Percentiles rank a stretch among this genome's conserved stretches.
phyloP scores from a whole-genome alignment of 1,140 invertebrate genomes.

The Drosophila sulfurigaster region DNA sequence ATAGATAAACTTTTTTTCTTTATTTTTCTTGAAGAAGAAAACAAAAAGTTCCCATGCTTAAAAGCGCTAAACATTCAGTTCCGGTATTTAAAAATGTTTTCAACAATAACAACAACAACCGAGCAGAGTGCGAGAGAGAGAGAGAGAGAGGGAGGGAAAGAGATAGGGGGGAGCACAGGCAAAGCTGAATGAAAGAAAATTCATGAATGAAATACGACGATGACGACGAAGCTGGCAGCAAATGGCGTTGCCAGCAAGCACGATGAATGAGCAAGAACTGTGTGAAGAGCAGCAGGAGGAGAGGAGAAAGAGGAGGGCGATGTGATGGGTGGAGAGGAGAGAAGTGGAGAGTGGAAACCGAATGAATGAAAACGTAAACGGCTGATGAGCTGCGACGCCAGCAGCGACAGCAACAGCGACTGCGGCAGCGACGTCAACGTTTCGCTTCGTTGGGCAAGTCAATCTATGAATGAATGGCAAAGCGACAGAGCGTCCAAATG shows the following conservation, averaged over 20 bases:
- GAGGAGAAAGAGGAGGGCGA: not conserved
- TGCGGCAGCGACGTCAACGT: slow-evolving; percentile 26
- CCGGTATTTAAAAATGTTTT: slow-evolving; percentile 84
- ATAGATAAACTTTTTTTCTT: slow-evolving; percentile 36
- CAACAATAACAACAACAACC: slow-evolving; percentile 61
- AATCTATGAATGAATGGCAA: slow-evolving; percentile 79
- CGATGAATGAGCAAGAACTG: slow-evolving; percentile 44
- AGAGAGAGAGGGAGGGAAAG: not conserved
- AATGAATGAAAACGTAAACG: slow-evolving; percentile 78
- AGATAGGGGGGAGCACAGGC: slow-evolving; percentile 5
- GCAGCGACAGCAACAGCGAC: not conserved
- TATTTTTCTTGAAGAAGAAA: slow-evolving; percentile 49
- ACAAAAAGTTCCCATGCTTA: slow-evolving; percentile 83
- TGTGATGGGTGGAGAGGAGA: not conserved
- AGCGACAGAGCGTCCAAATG: slow-evolving; percentile 62
- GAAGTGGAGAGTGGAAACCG: not conserved
- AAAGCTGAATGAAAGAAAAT: slow-evolving; percentile 82
- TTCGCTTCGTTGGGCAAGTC: slow-evolving; percentile 78
- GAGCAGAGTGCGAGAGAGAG: slow-evolving; percentile 1
- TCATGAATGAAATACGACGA: slow-evolving; percentile 82
- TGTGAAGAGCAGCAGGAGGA: slow-evolving; percentile 6
- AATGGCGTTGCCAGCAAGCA: slow-evolving; percentile 36
- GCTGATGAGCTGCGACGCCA: slow-evolving; percentile 60
- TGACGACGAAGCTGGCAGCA: slow-evolving; percentile 50
- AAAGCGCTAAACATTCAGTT: slow-evolving; percentile 83